Base-by-base conservation (phyloP, 92 coral and sea anemone species). In the Bergia sp. region DNA sequence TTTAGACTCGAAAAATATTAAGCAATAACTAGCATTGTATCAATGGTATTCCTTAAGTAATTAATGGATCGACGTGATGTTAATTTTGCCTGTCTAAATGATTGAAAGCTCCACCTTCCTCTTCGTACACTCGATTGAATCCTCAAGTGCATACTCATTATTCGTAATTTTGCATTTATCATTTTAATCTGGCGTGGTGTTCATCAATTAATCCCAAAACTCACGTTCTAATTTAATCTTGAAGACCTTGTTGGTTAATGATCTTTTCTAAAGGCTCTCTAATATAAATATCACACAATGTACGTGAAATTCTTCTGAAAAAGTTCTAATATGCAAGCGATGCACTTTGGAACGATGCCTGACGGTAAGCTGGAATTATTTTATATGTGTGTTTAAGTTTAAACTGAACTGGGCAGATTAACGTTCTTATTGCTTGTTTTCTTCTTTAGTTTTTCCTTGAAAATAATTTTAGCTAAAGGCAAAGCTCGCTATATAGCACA, bases 141-240 rank as follows among this genome's bases (percentile, higher is more conserved):
- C 13, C 58, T 53, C 58, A 18, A 12, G 16, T 58, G 74, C 58
- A 21, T 42, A 65, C 55, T 82, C 57, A 82, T 40, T 58, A 40
- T 40, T 65, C 86, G 16, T 18, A 79, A 79, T 49, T 79, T 29
- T 15, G 15, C 42, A 67, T 79, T 79, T 5, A 79, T 20, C 0
- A 80, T 80, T 39, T 80, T 36, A 80, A 40, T 9, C 49, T 38
- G 42, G 13, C 69, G 13, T 61, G 43, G 50, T 61, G 74, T 61
- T 82, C 76, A 82, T 39, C 71, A 64, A 65, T 39, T 42, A 64
- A 42, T 49, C 85, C 45, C 38, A 80, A 80, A 82, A 37, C 16
- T 66, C 1, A 21, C 49, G 77, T 41, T 65, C 39, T 82, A 82
- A 65, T 64, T 65, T 82, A 82, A 82, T 82, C 47, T 7, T 65